Evolutionary conservation across 2,113 vertebrate genomes (phyloP).

Genomic region (Heloderma charlesbogerti): DNA sequence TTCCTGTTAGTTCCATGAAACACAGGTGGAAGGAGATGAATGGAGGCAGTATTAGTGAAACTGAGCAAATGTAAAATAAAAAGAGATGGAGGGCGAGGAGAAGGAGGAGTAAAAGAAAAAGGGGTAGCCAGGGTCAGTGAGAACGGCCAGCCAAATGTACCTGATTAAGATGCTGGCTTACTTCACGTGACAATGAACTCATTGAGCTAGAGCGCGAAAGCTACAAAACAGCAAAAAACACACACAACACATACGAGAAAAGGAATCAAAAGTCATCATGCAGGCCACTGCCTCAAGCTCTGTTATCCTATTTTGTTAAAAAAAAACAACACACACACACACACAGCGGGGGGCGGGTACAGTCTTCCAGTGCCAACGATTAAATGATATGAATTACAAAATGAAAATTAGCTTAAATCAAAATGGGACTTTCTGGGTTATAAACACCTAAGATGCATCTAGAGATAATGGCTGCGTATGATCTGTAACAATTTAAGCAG

Average conservation of each 20-base stretch:
- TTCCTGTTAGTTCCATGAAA: slow-evolving; percentile 25
- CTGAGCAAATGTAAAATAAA: slow-evolving; percentile 49
- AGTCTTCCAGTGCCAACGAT: slow-evolving; percentile 31
- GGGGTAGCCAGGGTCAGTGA: slow-evolving; percentile 45
- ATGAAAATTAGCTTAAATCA: slow-evolving; percentile 64
- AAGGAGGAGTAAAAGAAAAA: neutral
- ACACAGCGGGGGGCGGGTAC: neutral
- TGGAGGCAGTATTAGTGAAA: slow-evolving; percentile 50
- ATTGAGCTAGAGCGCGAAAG: slow-evolving; percentile 97
- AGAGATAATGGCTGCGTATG: neutral
- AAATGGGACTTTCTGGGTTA: neutral
- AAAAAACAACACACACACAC: neutral
- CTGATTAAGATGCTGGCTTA: slow-evolving; percentile 98
- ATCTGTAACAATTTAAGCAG: neutral
- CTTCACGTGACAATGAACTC: slow-evolving; percentile 97
- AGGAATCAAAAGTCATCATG: slow-evolving; percentile 77
- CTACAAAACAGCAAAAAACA: slow-evolving; percentile 87
- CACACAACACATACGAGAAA: slow-evolving; percentile 81
- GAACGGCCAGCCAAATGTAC: slow-evolving; percentile 86
- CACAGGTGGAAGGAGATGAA: slow-evolving; percentile 24
- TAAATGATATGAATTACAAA: slow-evolving; percentile 26
- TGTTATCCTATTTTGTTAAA: slow-evolving; percentile 41
- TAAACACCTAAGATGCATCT: neutral
- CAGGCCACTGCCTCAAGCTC: slow-evolving; percentile 72
- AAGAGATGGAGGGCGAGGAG: neutral